Conservation (phyloP, 2,797 vertebrate genomes). For the Merluccius polli region DNA sequence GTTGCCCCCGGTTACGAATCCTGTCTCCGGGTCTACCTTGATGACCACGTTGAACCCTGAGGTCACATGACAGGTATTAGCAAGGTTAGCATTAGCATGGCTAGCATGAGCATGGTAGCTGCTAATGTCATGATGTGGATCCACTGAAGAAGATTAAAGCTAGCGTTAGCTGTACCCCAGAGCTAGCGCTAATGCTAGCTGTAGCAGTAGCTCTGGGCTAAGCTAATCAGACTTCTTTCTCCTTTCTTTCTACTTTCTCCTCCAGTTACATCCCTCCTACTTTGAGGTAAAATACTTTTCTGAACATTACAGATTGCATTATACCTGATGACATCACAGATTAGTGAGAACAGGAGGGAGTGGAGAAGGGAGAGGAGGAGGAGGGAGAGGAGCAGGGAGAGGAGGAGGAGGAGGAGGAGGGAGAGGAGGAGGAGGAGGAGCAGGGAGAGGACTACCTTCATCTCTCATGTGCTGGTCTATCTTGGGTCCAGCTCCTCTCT, state of each 20-base stretch:
- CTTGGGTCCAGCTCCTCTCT: slow-evolving; percentile 87
- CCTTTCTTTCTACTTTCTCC: too few relatives aligned
- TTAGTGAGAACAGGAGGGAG: not conserved
- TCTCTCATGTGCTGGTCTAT: slow-evolving; percentile 91
- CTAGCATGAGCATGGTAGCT: not conserved
- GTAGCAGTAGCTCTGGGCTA: too few relatives aligned
- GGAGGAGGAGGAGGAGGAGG: not conserved
- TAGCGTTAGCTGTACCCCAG: too few relatives aligned
- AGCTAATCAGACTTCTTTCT: too few relatives aligned
- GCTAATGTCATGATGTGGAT: too few relatives aligned
- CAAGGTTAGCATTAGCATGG: not conserved
- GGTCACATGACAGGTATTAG: not conserved
- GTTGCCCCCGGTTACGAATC: slow-evolving; percentile 86
- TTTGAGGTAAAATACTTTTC: too few relatives aligned
- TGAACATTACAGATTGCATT: not conserved
- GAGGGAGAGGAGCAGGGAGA: too few relatives aligned
- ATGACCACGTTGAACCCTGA: slow-evolving; percentile 53
- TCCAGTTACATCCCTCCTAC: too few relatives aligned
- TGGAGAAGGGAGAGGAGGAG: not conserved
- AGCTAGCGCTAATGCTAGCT: too few relatives aligned
- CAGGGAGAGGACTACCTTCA: slow-evolving; percentile 75
- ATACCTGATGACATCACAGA: not conserved
- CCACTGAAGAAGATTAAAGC: too few relatives aligned
- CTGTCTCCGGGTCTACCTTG: slow-evolving; percentile 69
- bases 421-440: not conserved